phyloP scores from a whole-genome alignment of 2,888 invertebrate species.

The Ecliptopera silaceata region DNA sequence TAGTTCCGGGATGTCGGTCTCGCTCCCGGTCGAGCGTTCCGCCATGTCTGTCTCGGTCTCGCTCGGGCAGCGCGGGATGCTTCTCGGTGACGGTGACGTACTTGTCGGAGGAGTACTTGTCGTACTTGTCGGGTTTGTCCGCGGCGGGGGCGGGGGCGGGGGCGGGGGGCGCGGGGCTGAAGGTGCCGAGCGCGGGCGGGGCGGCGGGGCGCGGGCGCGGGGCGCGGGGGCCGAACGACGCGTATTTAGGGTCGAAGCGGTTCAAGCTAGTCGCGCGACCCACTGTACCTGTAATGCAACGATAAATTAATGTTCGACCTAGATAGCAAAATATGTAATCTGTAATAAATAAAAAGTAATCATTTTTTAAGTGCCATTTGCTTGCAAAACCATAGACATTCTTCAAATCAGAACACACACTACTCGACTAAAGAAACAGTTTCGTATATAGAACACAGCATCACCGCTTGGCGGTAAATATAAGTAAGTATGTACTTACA shows the following conservation, averaged over 20 bases:
- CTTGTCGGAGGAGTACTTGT: conserved; percentile 52
- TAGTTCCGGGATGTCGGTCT: conserved; percentile 6
- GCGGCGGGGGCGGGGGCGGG: conserved; percentile 60
- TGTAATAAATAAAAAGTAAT: too few relatives aligned
- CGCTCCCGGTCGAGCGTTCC: neutral
- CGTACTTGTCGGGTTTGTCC: conserved; percentile 35
- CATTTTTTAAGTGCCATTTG: too few relatives aligned
- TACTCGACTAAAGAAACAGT: too few relatives aligned
- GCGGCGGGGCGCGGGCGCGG: conserved; percentile 73
- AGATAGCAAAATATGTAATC: too few relatives aligned
- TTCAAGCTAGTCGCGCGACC: conserved; percentile 78
- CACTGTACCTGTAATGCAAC: conserved; percentile 52
- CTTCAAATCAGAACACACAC: too few relatives aligned
- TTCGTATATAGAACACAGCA: too few relatives aligned
- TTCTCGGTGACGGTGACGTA: conserved; percentile 35
- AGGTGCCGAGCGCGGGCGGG: conserved; percentile 62
- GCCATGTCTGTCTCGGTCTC: conserved; percentile 9
- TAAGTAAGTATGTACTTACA: too few relatives aligned
- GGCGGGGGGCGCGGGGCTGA: conserved; percentile 49
- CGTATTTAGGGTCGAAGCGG: conserved; percentile 84
- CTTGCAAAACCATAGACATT: too few relatives aligned
- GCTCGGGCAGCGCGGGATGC: conserved; percentile 13
- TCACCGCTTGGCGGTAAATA: too few relatives aligned
- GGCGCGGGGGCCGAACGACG: conserved; percentile 80
- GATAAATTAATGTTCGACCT: neutral